Base-by-base conservation (phyloP, 2,113 vertebrate species). In the Centropristis striata region DNA sequence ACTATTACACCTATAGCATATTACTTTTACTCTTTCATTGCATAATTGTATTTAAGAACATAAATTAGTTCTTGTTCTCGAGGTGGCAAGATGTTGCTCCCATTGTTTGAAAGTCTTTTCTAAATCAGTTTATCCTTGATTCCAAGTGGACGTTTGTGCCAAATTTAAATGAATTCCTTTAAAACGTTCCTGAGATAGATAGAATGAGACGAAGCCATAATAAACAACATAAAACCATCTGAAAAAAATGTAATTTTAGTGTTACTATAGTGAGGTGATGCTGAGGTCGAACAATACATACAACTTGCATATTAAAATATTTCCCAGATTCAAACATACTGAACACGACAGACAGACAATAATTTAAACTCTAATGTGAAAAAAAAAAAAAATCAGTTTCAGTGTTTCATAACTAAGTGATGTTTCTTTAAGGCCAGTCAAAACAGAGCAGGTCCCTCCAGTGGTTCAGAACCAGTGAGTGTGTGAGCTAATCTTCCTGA, bases 361-460 rank as follows among this genome's bases (percentile, higher is more conserved):
- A 2, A 3, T 32, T 32, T 25, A 28, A 47, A 58, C 59, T 28
- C 7, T 4, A 49, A 27, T 2, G 53, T 63, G 54, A 46, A 75
- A 71, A 49, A 3, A n/a, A 27, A 37, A 55, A 32, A 3, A 32
- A 4, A 4, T 32, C 32, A 32, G 32, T 32, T 32, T 32, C 25
- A 2, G 39, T 13, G 10, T 47, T 25, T 66, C 18, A 49, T 65
- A 4, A 57, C 14, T 36, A 2, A 53, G 44, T 70, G 39, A 50
- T 21, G 58, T 55, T 71, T 69, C 65, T 71, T 55, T 25, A 72
- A 78, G 60, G 67, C 63, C 23, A n/a, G 53, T 63, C 25, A 75
- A 37, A 49, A 49, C 25, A 27, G 23, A 63, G 25, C 28, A 36
- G n/a, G n/a, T n/a, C n/a, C n/a, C n/a, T 57, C 53, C 25, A 72